Conservation (phyloP, 1,140 invertebrate genomes). For the Psix sp. region DNA sequence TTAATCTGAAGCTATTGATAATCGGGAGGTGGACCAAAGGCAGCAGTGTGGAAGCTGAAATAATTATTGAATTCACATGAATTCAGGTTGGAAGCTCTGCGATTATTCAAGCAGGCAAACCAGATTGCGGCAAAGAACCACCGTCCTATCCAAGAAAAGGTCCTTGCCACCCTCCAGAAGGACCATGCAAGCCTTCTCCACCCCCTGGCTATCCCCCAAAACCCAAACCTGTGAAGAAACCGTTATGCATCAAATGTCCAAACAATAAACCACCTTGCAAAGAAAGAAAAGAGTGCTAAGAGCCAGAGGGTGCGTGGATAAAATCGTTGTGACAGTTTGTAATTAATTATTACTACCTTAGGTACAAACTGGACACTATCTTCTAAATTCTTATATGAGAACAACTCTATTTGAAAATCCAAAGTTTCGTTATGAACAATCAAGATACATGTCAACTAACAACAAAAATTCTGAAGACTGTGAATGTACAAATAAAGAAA, state of each 20-base stretch:
- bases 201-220: slow-evolving; percentile 64
- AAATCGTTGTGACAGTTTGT: slow-evolving; percentile 11
- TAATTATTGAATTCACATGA: slow-evolving; percentile 45
- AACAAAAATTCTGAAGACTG: too few relatives aligned
- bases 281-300: slow-evolving; percentile 58
- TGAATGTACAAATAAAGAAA: too few relatives aligned
- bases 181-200: slow-evolving; percentile 60
- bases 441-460: neutral
- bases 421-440: neutral
- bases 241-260: slow-evolving; percentile 68
- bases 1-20: slow-evolving; percentile 12
- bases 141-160: slow-evolving; percentile 51
- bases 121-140: slow-evolving; percentile 62
- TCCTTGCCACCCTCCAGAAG: slow-evolving; percentile 65
- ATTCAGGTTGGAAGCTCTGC: slow-evolving; percentile 35
- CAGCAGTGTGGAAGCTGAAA: slow-evolving; percentile 23
- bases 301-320: slow-evolving; percentile 67
- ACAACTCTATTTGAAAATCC: neutral
- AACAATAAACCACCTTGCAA: slow-evolving; percentile 65
- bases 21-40: slow-evolving; percentile 53
- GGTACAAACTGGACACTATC: slow-evolving; percentile 10
- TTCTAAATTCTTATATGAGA: neutral
- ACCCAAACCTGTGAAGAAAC: slow-evolving; percentile 61
- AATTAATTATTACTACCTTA: slow-evolving; percentile 31
- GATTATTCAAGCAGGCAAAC: slow-evolving; percentile 59